Conservation (phyloP, 2,797 vertebrate genomes). For the Thamnophis elegans region DNA sequence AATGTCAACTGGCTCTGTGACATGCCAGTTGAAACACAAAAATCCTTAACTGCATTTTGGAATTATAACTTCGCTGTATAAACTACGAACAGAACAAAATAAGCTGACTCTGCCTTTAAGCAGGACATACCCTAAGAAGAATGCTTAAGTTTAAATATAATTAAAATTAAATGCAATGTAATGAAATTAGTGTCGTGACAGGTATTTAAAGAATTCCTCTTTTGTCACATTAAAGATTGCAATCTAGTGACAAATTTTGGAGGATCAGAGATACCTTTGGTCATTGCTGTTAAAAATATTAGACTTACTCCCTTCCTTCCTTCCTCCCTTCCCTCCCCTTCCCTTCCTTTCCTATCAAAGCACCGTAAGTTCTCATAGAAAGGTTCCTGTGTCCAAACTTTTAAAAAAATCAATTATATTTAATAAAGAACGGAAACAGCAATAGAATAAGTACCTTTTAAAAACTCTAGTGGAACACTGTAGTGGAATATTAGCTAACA, state of each 20-base stretch:
- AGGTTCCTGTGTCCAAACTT: not conserved
- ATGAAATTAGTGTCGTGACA: not conserved
- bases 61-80: not conserved
- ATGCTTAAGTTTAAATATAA: not conserved
- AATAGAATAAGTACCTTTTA: not conserved
- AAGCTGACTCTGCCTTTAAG: not conserved
- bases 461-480: not conserved
- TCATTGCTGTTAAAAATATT: not conserved
- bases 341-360: not conserved
- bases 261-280: not conserved
- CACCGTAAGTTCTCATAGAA: not conserved
- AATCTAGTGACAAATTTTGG: not conserved
- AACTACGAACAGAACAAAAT: not conserved
- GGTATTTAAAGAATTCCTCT: not conserved
- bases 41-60: not conserved
- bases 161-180: not conserved
- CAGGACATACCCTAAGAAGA: not conserved
- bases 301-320: not conserved
- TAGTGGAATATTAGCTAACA: not conserved
- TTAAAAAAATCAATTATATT: not conserved
- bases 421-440: not conserved
- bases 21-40: not conserved
- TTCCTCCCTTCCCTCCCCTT: not conserved
- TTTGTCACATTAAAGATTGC: not conserved
- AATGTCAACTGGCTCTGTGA: not conserved